Conservation (phyloP, 1,140 invertebrate species). For the Leptinotarsa undecemlineata region DNA sequence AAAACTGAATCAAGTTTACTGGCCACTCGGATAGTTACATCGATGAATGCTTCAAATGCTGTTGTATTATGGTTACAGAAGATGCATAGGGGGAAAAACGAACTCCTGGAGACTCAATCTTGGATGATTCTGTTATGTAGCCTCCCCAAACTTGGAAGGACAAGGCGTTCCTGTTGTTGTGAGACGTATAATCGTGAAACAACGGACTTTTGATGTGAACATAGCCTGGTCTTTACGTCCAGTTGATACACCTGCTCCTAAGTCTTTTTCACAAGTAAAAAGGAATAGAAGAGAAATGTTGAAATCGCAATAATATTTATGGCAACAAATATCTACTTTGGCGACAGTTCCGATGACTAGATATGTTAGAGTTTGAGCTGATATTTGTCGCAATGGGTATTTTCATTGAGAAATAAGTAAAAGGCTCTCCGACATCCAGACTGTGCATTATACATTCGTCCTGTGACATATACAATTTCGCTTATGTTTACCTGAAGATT, state of each 20-base stretch:
- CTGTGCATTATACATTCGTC: background rate
- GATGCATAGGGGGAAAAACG: too few species aligned
- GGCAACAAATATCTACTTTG: background rate
- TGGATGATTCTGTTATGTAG: too few species aligned
- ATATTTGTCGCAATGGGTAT: background rate
- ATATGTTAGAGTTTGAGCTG: background rate
- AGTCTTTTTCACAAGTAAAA: background rate
- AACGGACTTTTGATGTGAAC: too few species aligned
- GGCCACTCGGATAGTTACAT: too few species aligned
- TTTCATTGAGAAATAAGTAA: background rate
- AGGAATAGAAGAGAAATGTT: background rate
- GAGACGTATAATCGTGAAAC: too few species aligned
- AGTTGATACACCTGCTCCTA: background rate
- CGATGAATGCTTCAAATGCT: too few species aligned
- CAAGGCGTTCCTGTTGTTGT: too few species aligned
- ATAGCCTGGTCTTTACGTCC: background rate
- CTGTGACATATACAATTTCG: background rate
- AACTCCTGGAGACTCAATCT: too few species aligned
- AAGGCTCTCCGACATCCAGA: background rate
- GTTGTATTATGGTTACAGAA: too few species aligned
- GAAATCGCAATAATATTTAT: background rate
- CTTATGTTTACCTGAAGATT: background rate
- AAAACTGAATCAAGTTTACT: too few species aligned
- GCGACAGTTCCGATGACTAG: background rate
- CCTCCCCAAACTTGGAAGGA: too few species aligned